A percentile compares a stretch with the other conserved stretches of the same genome.
These are phyloP conservation scores for Lycopodina hypogea DNA, from an alignment of 37 sponge, comb jelly and placozoan genomes.

Conservation along the genomic window DNA sequence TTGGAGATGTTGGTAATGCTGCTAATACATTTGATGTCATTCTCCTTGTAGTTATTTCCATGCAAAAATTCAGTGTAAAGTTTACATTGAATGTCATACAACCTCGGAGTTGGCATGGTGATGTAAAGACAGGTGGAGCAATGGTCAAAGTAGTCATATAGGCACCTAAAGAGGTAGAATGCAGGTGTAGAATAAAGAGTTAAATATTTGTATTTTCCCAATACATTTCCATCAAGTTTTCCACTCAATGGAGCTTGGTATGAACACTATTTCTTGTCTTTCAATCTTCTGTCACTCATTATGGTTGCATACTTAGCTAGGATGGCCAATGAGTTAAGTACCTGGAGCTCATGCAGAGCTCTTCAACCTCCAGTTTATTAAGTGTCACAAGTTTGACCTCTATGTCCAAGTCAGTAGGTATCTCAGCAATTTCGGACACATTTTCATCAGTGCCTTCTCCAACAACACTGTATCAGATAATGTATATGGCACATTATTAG, in stretches of 20 bases:
- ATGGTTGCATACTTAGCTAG: too few relatives aligned
- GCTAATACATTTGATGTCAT: slow-evolving; percentile 13
- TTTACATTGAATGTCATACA: slow-evolving; percentile 52
- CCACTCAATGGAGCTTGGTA: too few relatives aligned
- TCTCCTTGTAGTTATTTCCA: slow-evolving; percentile 7
- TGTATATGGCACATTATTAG: neutral
- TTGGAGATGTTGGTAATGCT: slow-evolving; percentile 16
- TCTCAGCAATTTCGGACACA: slow-evolving; percentile 22
- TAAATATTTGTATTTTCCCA: too few relatives aligned
- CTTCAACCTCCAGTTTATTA: slow-evolving; percentile 13
- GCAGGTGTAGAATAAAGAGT: neutral
- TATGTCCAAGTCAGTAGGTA: slow-evolving; percentile 44
- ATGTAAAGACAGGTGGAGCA: slow-evolving; percentile 35
- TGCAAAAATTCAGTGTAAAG: slow-evolving; percentile 28
- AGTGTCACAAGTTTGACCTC: slow-evolving; percentile 45
- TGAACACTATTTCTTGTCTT: too few relatives aligned
- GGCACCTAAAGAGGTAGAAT: neutral
- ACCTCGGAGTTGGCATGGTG: slow-evolving; percentile 24
- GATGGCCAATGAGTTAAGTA: too few relatives aligned
- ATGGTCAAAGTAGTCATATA: slow-evolving; percentile 44
- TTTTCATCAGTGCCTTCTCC: slow-evolving; percentile 13
- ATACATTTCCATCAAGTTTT: too few relatives aligned
- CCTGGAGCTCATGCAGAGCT: slow-evolving; percentile 19
- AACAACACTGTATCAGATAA: neutral
- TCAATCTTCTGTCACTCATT: too few relatives aligned